Percentiles rank a stretch among this genome's conserved stretches.
These are phyloP conservation scores for Heliconius hewitsoni DNA, from an alignment of 1,140 invertebrate species.

Conservation along the genomic window DNA sequence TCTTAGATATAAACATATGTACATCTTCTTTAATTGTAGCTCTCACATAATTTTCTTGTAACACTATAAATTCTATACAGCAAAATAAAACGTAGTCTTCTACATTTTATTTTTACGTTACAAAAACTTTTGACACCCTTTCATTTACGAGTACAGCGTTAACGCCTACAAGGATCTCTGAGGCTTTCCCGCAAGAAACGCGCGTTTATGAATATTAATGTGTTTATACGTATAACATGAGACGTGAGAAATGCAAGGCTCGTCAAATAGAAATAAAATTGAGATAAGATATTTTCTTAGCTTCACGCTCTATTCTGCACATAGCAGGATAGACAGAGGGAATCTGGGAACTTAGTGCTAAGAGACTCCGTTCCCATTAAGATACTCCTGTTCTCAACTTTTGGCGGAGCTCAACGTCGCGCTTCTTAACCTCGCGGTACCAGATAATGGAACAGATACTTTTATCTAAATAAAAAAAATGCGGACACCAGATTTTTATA, in stretches of 20 bases:
- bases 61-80: not conserved
- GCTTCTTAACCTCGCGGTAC: too few species aligned
- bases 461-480: too few species aligned
- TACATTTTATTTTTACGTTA: not conserved
- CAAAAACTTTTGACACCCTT: slow-evolving; percentile 14
- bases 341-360: too few species aligned
- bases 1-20: too few species aligned
- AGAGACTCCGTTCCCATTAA: too few species aligned
- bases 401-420: too few species aligned
- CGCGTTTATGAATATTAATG: slow-evolving; percentile 16
- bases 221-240: not conserved
- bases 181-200: slow-evolving; percentile 10
- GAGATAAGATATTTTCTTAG: not conserved
- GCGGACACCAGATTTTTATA: too few species aligned
- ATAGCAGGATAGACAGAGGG: too few species aligned
- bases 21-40: too few species aligned
- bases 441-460: too few species aligned
- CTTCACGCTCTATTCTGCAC: too few species aligned
- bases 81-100: not conserved
- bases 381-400: too few species aligned
- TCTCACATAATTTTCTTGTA: not conserved
- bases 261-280: not conserved
- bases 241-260: not conserved
- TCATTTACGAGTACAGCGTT: not conserved
- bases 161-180: slow-evolving; percentile 11